Percentiles rank a stretch among this genome's conserved stretches.
These are phyloP conservation scores for Euwallacea similis DNA, from an alignment of 1,140 invertebrate species.

Conservation along the genomic window DNA sequence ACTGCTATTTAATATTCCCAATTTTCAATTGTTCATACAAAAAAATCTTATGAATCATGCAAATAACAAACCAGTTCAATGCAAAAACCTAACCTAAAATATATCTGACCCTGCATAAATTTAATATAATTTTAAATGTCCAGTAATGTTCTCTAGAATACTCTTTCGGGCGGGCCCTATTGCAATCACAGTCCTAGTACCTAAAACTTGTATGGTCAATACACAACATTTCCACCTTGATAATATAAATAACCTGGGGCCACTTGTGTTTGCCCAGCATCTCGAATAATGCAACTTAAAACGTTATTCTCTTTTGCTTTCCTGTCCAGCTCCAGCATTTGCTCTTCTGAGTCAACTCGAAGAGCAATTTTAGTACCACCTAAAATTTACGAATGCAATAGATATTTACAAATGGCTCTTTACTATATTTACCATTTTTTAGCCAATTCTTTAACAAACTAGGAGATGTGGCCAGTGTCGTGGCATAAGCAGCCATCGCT, in stretches of 20 bases:
- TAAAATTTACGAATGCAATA: slow-evolving; percentile 26
- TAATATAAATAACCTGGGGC: slow-evolving; percentile 61
- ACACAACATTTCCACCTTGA: neutral
- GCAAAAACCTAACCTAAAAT: too few species aligned
- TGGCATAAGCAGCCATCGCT: slow-evolving; percentile 77
- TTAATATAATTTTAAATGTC: slow-evolving; percentile 84
- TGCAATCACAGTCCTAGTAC: slow-evolving; percentile 82
- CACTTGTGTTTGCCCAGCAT: slow-evolving; percentile 91
- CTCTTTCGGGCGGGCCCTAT: slow-evolving; percentile 82
- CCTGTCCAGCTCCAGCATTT: slow-evolving; percentile 65
- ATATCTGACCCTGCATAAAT: neutral
- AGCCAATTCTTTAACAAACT: slow-evolving; percentile 74
- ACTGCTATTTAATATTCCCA: too few species aligned
- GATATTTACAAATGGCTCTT: neutral
- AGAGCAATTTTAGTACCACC: slow-evolving; percentile 56
- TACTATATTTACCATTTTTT: slow-evolving; percentile 58
- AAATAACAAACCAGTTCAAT: too few species aligned
- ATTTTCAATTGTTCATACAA: too few species aligned
- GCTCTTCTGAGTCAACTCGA: slow-evolving; percentile 65
- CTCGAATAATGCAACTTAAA: slow-evolving; percentile 73
- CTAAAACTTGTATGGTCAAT: slow-evolving; percentile 9
- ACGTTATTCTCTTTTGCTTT: slow-evolving; percentile 70
- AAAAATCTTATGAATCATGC: too few species aligned
- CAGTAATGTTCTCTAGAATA: slow-evolving; percentile 80
- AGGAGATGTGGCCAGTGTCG: slow-evolving; percentile 63